A percentile compares a stretch with the other conserved stretches of the same genome.
These are phyloP conservation scores for Corvus cornix DNA, from an alignment of 2,113 vertebrate genomes.

Conservation along the genomic window DNA sequence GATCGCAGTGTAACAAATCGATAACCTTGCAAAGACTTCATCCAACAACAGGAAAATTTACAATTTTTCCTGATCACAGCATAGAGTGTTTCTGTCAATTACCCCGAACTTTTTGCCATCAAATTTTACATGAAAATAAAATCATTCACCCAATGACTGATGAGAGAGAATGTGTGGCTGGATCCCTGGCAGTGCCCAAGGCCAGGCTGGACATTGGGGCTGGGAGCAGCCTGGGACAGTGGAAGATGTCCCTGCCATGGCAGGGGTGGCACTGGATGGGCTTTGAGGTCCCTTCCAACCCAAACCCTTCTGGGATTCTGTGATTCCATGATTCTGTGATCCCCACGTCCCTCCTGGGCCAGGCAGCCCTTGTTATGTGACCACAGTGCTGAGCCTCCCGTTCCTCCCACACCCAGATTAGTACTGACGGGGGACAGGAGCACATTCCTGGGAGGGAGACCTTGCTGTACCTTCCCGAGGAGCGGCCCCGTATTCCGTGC, in stretches of 20 bases:
- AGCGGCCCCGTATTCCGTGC: not conserved
- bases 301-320: not conserved
- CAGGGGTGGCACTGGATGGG: too few species aligned
- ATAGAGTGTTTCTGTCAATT: not conserved
- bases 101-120: not conserved
- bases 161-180: not conserved
- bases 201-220: not conserved
- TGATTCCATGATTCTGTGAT: not conserved
- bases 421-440: accelerated
- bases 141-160: not conserved
- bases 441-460: accelerated
- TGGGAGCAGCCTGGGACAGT: not conserved
- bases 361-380: accelerated
- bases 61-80: not conserved
- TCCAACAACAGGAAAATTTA: not conserved
- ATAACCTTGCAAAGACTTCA: not conserved
- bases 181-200: not conserved
- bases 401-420: accelerated
- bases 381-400: accelerated
- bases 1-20: not conserved
- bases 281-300: accelerated
- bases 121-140: not conserved
- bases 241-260: not conserved
- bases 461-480: accelerated
- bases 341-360: not conserved